Percentiles rank a stretch among this genome's conserved stretches.
Conservation (phyloP, 2,888 invertebrate species). For the Xanthia togata region DNA sequence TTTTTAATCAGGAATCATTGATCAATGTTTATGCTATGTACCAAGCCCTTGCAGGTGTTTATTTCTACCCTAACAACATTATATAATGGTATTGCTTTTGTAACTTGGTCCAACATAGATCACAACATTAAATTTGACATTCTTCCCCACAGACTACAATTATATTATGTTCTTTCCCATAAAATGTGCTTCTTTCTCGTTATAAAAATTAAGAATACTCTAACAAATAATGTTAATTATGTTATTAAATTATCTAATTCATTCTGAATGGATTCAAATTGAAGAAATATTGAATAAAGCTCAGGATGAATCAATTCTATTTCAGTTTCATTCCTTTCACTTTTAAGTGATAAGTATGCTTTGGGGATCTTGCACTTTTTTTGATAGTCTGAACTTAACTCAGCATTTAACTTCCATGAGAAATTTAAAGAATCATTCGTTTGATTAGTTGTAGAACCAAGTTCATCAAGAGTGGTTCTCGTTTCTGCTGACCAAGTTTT, state of each 20-base stretch:
- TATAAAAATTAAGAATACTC: background rate
- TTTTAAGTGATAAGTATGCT: slow-evolving; percentile 78
- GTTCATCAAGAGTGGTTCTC: slow-evolving; percentile 78
- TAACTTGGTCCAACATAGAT: slow-evolving; percentile 4
- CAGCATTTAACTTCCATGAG: slow-evolving; percentile 85
- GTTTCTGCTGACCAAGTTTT: slow-evolving; percentile 86
- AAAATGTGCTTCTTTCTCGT: background rate
- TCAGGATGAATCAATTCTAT: slow-evolving; percentile 85
- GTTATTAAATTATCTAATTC: slow-evolving; percentile 83
- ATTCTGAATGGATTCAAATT: slow-evolving; percentile 86
- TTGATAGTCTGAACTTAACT: slow-evolving; percentile 83
- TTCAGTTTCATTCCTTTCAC: slow-evolving; percentile 73
- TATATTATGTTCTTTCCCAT: too few species aligned
- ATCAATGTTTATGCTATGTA: background rate
- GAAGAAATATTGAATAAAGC: slow-evolving; percentile 83
- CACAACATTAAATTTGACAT: background rate
- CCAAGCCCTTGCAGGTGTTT: background rate
- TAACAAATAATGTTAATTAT: slow-evolving; percentile 24
- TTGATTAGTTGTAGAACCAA: slow-evolving; percentile 73
- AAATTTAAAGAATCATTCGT: slow-evolving; percentile 74
- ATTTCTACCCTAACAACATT: background rate
- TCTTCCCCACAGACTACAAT: too few species aligned
- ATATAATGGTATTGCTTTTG: slow-evolving; percentile 14
- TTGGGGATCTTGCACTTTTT: slow-evolving; percentile 85
- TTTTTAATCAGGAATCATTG: background rate